A percentile compares a stretch with the other conserved stretches of the same genome.
phyloP scores from a whole-genome alignment of 2,797 vertebrate species.

The Rhinella marina region DNA sequence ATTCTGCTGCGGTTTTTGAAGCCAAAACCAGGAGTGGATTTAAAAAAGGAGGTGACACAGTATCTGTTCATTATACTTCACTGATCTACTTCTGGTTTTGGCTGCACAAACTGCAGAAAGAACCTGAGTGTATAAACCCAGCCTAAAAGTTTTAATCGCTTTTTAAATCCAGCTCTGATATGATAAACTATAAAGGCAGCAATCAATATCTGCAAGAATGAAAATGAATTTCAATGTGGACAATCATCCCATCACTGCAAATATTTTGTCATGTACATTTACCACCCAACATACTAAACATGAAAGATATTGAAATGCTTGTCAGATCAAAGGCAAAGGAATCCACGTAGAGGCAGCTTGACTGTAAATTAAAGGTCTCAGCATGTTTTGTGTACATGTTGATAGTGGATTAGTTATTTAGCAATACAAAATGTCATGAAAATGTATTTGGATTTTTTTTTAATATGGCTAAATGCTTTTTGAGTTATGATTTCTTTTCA shows the following conservation, averaged over 20 bases:
- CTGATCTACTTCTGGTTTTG: too few species aligned
- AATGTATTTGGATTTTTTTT: not conserved
- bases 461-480: too few species aligned
- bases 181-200: not conserved
- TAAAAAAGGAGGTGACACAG: too few species aligned
- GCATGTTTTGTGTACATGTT: not conserved
- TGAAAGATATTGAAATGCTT: not conserved
- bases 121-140: too few species aligned
- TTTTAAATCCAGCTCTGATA: not conserved
- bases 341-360: not conserved
- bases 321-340: not conserved
- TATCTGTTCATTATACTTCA: too few species aligned
- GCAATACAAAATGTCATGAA: not conserved
- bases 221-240: not conserved
- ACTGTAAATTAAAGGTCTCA: not conserved
- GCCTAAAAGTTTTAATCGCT: not conserved
- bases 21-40: too few species aligned
- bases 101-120: too few species aligned
- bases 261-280: not conserved
- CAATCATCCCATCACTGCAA: not conserved
- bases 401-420: not conserved
- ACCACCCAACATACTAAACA: not conserved
- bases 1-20: too few species aligned
- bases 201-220: not conserved
- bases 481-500: too few species aligned